Base-by-base conservation (phyloP, 2,888 invertebrate genomes). In the Furcula furcula region DNA sequence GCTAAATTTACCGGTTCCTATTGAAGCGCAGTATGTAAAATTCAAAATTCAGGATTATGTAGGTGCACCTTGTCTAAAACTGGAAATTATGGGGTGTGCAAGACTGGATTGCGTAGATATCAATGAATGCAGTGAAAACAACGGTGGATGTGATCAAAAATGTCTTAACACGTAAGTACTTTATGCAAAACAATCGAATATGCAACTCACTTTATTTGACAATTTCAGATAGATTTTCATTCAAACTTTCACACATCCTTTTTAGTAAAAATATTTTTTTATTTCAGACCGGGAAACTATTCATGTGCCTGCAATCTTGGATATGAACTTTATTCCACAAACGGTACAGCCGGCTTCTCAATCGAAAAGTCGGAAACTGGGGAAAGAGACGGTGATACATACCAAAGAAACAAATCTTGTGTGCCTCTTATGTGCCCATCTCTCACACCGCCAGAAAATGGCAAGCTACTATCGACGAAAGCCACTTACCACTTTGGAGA, bases 141-240 rank as follows among this genome's bases (percentile, higher is more conserved):
- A 97, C 65, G 97, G 97, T 7, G 97, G 97, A 9, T 98, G 97
- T 76, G 95, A 97, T 64, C 97, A 97, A 65, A 97, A 97, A 80
- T 98, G 97, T 79, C 90, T 96, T 25, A 98, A 97, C 69, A 92
- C 88, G 91, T 91, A 76, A 78, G 86, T 80, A 28, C 19, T 32
- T n/a, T n/a, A n/a, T n/a, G n/a, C n/a, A n/a, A n/a, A n/a, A n/a
- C n/a, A n/a, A n/a, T n/a, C n/a, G n/a, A n/a, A n/a, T n/a, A n/a
- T n/a, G n/a, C n/a, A n/a, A n/a, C n/a, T n/a, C n/a, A n/a, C n/a
- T n/a, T n/a, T n/a, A n/a, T n/a, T n/a, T n/a, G n/a, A n/a, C n/a
- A n/a, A n/a, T n/a, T n/a, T n/a, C n/a, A n/a, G n/a, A n/a, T n/a
- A n/a, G n/a, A n/a, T n/a, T n/a, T n/a, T n/a, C n/a, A n/a, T n/a